These are phyloP conservation scores for Epistrophe grossulariae DNA, from an alignment of 2,888 invertebrate species.

Conservation along the genomic window DNA sequence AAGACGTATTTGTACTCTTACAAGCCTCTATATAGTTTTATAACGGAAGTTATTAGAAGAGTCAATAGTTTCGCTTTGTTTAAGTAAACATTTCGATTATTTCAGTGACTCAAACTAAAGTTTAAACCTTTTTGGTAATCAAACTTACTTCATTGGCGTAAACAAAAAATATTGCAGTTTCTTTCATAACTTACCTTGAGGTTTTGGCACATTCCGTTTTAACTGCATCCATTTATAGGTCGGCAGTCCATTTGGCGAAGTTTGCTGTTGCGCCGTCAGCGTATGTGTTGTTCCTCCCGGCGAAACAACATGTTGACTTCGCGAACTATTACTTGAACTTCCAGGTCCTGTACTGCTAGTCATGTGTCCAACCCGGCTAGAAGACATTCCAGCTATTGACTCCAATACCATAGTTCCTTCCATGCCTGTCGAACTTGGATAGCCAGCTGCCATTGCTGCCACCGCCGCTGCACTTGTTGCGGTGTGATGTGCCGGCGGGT, in stretches of 20 bases:
- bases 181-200: constrained; percentile 87
- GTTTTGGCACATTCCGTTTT: constrained; percentile 97
- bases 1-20: too few relatives aligned
- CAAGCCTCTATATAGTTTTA: too few relatives aligned
- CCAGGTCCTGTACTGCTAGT: constrained; percentile 64
- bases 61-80: too few relatives aligned
- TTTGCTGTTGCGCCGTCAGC: constrained; percentile 82
- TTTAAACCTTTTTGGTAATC: too few relatives aligned
- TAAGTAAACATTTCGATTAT: too few relatives aligned
- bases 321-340: constrained; percentile 76
- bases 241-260: constrained; percentile 85
- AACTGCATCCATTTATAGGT: constrained; percentile 99
- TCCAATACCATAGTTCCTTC: constrained; percentile 73
- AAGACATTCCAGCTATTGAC: constrained; percentile 60
- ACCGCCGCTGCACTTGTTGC: not conserved
- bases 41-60: too few relatives aligned
- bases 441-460: constrained; percentile 63
- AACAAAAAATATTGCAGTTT: not conserved
- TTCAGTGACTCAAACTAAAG: not conserved
- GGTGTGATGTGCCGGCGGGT: constrained; percentile 66
- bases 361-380: constrained; percentile 66
- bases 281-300: constrained; percentile 80
- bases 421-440: constrained; percentile 61
- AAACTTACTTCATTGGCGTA: not conserved
- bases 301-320: constrained; percentile 81